Base-by-base conservation (phyloP, 2,113 vertebrate species). In the Meleagris gallopavo region DNA sequence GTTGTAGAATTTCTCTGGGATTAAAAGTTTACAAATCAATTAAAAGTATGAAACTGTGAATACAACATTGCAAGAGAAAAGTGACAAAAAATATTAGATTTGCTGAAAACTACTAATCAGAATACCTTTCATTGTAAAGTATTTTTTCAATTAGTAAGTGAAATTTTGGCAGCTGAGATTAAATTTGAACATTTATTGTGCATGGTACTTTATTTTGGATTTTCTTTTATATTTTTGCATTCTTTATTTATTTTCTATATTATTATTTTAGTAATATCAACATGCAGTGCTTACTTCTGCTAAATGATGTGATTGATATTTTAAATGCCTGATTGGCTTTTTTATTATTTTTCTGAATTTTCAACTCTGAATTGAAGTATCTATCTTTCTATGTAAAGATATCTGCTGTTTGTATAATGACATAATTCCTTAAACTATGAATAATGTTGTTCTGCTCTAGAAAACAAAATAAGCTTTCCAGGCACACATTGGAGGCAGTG, bases 401-500 rank as follows among this genome's bases (percentile, higher is more conserved):
- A 41, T 14, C 9, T 41, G 21, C 11, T 77, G 24, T 62, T 81
- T 2, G 4, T n/a, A 40, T n/a, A 50, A 45, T 32, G 11, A 16
- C 38, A 32, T 16, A 8, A 8, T 69, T 91, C 10, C 2, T 43
- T 46, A 41, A 41, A 78, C 30, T 0, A 0, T 4, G 55, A 84
- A 45, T 2, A 57, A 10, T 48, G 6, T 40, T 58, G 5, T 48
- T 66, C 27, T 75, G 5, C 29, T 83, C 15, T 50, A 58, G 27
- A 80, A 93, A 90, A 46, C 12, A 34, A 41, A 3, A n/a, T 27
- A 76, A 79, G 8, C 3, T 72, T 30, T 86, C 52, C 54, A 83
- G 22, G 5, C 57, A 38, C 25, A 55, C 29, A n/a, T 21, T 54
- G 19, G 30, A 71, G 22, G 8, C 6, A 22, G 18, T 16, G 2